Percentiles rank a stretch among this genome's conserved stretches.
These are phyloP conservation scores for Ophthalmolycus amberensis DNA, from an alignment of 2,113 vertebrate species.

Conservation along the genomic window DNA sequence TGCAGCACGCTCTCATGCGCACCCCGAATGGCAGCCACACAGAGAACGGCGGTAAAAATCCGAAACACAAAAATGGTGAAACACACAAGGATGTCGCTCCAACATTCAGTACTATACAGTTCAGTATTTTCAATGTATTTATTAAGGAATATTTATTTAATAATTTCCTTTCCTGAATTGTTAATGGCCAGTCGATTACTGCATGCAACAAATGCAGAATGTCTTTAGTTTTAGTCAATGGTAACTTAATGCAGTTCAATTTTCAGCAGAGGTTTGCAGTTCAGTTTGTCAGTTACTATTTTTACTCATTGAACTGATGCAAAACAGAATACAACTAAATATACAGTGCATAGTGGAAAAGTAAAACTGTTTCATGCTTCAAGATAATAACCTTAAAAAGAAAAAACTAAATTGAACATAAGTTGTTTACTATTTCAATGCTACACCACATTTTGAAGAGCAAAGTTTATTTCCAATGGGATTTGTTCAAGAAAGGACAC, in stretches of 20 bases:
- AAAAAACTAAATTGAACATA: background rate
- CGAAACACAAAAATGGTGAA: too few species aligned
- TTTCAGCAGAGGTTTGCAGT: background rate
- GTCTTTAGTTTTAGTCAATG: background rate
- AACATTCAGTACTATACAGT: too few species aligned
- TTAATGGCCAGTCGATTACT: background rate
- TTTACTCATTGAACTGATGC: background rate
- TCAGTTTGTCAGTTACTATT: background rate
- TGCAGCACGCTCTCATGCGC: too few species aligned
- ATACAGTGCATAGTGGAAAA: background rate
- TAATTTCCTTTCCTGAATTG: background rate
- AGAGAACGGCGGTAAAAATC: too few species aligned
- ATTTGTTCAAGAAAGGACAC: background rate
- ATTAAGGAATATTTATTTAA: background rate
- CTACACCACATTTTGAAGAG: background rate
- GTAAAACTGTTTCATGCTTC: background rate
- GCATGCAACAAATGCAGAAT: background rate
- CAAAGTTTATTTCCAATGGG: background rate
- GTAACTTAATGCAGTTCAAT: background rate
- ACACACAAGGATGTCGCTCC: too few species aligned
- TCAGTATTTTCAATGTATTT: too few species aligned
- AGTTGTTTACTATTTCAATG: background rate
- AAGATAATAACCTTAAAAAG: background rate
- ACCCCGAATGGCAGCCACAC: background rate
- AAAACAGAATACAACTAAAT: background rate